Evolutionary conservation across 2,888 invertebrate species (phyloP).

Genomic region (Stenoptilia bipunctidactyla): DNA sequence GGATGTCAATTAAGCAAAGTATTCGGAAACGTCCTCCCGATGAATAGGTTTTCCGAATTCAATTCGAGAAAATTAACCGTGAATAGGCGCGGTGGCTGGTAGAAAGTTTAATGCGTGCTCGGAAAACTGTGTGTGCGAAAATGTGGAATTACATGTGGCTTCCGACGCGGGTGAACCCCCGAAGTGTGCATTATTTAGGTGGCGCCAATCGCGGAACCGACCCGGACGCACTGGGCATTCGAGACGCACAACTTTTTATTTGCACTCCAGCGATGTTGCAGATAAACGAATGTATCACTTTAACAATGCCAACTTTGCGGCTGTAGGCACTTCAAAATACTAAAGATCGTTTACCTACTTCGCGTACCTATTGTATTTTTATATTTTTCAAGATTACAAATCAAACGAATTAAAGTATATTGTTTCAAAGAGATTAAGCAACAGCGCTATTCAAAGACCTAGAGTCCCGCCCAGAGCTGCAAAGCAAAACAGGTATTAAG

Average conservation of each 20-base stretch:
- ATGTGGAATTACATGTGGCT: constrained; percentile 50
- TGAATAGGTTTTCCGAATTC: constrained; percentile 49
- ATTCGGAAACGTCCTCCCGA: constrained; percentile 44
- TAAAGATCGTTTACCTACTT: no score
- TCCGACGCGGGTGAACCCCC: constrained; percentile 37
- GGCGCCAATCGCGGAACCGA: constrained; percentile 33
- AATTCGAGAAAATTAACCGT: constrained; percentile 52
- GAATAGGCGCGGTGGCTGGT: constrained; percentile 32
- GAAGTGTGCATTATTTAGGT: constrained; percentile 52
- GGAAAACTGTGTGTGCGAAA: constrained; percentile 44
- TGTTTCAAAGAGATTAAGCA: no score
- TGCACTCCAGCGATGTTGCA: constrained; percentile 20
- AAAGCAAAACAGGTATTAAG: constrained; percentile 7
- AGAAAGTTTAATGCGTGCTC: constrained; percentile 58
- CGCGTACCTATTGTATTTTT: no score
- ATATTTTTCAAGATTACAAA: no score
- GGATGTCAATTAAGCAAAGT: constrained; percentile 51
- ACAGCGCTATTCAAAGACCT: no score
- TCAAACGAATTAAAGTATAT: no score
- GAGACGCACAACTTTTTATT: constrained; percentile 37
- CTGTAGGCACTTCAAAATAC: no score
- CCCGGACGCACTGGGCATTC: constrained; percentile 22
- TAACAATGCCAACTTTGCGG: no score
- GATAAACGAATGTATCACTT: no score
- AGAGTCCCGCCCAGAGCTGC: neutral